phyloP scores from a whole-genome alignment of 2,888 invertebrate genomes.

The Didymodactylos carnosus region DNA sequence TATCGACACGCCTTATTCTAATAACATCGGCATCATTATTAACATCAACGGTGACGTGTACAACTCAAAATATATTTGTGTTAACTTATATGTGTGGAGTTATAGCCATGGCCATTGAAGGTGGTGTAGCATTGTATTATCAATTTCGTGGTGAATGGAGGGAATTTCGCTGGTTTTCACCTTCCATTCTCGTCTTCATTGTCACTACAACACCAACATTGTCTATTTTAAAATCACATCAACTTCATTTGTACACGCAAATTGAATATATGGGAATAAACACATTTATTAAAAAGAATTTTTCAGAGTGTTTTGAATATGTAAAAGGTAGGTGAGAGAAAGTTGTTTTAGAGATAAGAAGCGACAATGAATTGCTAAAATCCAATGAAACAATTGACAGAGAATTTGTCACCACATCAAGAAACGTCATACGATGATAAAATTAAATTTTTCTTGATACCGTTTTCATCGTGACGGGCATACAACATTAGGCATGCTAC shows the following conservation, averaged over 20 bases:
- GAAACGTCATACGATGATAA: no score
- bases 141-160: background rate
- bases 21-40: background rate
- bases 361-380: no score
- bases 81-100: background rate
- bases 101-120: background rate
- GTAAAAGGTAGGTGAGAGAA: no score
- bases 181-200: background rate
- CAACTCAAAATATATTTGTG: background rate
- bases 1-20: background rate
- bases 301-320: background rate
- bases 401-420: no score
- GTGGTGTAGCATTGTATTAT: background rate
- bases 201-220: background rate
- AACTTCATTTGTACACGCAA: background rate
- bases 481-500: no score
- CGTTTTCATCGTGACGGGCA: no score
- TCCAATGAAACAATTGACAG: no score
- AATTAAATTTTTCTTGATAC: no score
- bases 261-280: background rate
- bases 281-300: background rate
- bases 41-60: background rate
- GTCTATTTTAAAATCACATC: background rate
- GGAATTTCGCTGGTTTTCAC: background rate
- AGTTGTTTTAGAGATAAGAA: no score